These are phyloP conservation scores for Erythrolamprus reginae DNA, from an alignment of 2,113 vertebrate species.

Conservation along the genomic window DNA sequence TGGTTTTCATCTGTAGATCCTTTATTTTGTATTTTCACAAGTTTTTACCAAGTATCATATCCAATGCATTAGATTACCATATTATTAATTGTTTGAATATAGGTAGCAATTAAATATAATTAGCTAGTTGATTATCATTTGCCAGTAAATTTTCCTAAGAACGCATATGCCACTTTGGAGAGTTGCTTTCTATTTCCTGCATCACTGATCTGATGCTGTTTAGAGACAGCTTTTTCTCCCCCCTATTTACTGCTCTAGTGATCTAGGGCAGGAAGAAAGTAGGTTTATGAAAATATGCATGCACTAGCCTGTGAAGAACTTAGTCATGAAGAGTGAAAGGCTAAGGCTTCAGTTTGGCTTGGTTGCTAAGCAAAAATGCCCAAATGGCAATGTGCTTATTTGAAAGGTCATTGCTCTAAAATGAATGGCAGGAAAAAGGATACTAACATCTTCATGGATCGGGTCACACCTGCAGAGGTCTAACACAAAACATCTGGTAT, in stretches of 20 bases:
- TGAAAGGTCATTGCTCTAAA: constrained; percentile 10
- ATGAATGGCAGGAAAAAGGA: constrained; percentile 19
- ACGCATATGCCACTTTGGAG: constrained; percentile 65
- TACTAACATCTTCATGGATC: neutral
- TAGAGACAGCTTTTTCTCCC: constrained; percentile 56
- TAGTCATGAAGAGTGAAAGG: constrained; percentile 37
- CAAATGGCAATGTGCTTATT: constrained; percentile 46
- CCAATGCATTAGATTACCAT: constrained; percentile 51
- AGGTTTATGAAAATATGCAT: constrained; percentile 65
- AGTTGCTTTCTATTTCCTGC: constrained; percentile 74
- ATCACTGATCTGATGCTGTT: constrained; percentile 63
- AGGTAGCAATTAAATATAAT: constrained; percentile 75
- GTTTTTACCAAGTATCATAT: constrained; percentile 59
- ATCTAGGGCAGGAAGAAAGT: constrained; percentile 64
- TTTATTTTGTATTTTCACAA: constrained; percentile 42
- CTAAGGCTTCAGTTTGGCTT: constrained; percentile 27
- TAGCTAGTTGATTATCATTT: constrained; percentile 68
- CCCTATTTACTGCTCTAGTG: constrained; percentile 78
- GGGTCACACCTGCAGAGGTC: neutral
- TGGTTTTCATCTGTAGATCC: constrained; percentile 40
- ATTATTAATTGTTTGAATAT: constrained; percentile 76
- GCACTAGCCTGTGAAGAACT: constrained; percentile 59
- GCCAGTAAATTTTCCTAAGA: constrained; percentile 65
- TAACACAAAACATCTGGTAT: neutral
- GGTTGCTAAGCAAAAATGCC: constrained; percentile 46